Evolutionary conservation across 2,888 invertebrate genomes (phyloP).

Genomic region (Fragum fragum): DNA sequence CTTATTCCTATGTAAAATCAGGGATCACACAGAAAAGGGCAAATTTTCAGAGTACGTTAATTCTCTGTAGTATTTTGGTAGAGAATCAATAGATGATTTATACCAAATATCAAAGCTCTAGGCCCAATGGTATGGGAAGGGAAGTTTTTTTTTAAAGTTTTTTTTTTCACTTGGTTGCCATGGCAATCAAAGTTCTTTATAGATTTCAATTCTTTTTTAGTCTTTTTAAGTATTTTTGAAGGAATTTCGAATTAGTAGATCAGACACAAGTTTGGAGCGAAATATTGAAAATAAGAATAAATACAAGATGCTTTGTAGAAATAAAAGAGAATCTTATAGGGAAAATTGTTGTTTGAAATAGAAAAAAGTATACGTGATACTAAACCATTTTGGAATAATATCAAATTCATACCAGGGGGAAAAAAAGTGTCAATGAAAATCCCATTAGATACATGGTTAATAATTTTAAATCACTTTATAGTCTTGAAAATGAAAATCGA

Average conservation of each 20-base stretch:
- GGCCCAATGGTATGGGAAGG: no score
- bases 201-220: no score
- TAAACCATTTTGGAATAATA: constrained; percentile 13
- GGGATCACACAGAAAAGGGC: no score
- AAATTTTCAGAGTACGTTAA: no score
- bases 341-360: neutral
- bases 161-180: no score
- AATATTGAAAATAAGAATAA: neutral
- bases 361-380: constrained; percentile 7
- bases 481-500: neutral
- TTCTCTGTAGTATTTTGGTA: no score
- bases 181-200: no score
- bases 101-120: no score
- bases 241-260: neutral
- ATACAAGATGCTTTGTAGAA: neutral
- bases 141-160: no score
- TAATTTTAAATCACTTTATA: constrained; percentile 2
- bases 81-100: no score
- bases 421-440: neutral
- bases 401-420: neutral
- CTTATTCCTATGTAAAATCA: no score
- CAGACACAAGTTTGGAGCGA: neutral
- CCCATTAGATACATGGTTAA: constrained; percentile 3
- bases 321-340: neutral
- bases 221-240: no score